phyloP scores from a whole-genome alignment of 2,113 vertebrate genomes.

The Ochotona curzoniae region DNA sequence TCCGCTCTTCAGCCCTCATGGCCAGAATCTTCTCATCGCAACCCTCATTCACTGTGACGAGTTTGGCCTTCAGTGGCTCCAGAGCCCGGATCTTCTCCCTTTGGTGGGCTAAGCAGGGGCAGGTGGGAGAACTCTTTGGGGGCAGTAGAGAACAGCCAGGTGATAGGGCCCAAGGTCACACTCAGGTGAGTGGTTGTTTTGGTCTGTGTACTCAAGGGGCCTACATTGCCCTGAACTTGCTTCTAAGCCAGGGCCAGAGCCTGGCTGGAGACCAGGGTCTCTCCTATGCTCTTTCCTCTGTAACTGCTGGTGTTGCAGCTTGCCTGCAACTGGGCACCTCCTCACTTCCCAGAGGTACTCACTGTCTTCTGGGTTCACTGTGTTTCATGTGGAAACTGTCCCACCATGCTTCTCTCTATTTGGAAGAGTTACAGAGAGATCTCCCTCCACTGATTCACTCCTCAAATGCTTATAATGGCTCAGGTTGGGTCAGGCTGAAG shows the following conservation, averaged over 20 bases:
- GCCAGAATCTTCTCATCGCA: conserved; percentile 86
- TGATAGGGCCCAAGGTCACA: conserved; percentile 35
- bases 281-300: neutral
- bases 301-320: neutral
- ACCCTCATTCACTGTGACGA: conserved; percentile 86
- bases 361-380: neutral
- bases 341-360: neutral
- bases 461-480: too few relatives aligned
- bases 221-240: neutral
- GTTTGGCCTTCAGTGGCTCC: conserved; percentile 85
- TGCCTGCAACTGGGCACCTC: neutral
- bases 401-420: neutral
- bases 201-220: neutral
- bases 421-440: too few relatives aligned
- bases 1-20: conserved; percentile 85
- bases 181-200: neutral
- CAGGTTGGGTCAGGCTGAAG: too few relatives aligned
- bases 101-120: conserved; percentile 83
- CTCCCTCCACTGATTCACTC: too few relatives aligned
- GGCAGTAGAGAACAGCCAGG: neutral
- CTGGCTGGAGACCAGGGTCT: neutral
- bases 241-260: conserved; percentile 31
- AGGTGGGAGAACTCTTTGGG: conserved; percentile 5
- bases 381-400: neutral
- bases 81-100: conserved; percentile 86